These are phyloP conservation scores for Tetramorium parvispinum DNA, from an alignment of 1,140 invertebrate genomes.

Conservation along the genomic window DNA sequence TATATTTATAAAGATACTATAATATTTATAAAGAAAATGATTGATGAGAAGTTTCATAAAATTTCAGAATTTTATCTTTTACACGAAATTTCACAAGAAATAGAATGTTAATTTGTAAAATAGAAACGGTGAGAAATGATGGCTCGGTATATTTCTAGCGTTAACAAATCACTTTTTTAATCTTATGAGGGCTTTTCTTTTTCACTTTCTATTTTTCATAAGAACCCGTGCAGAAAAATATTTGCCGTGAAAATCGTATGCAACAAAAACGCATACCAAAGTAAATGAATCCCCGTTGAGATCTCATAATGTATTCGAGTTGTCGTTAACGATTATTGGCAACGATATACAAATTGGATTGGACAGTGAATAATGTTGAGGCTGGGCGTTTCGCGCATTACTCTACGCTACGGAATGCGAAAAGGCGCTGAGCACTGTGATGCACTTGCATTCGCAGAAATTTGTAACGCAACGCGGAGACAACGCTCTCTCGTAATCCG, in stretches of 20 bases:
- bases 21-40: no score
- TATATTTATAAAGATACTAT: no score
- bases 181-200: no score
- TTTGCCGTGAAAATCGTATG: conserved; percentile 55
- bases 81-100: no score
- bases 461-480: conserved; percentile 62
- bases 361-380: conserved; percentile 1
- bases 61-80: no score
- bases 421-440: conserved; percentile 63
- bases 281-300: background rate
- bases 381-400: background rate
- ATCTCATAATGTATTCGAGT: background rate
- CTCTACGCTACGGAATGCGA: conserved; percentile 50
- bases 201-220: background rate
- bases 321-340: conserved; percentile 3
- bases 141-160: no score
- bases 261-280: background rate
- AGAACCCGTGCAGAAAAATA: conserved; percentile 16
- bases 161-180: no score
- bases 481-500: conserved; percentile 59
- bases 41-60: no score
- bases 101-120: no score
- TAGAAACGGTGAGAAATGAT: no score
- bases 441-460: conserved; percentile 52
- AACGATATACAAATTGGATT: conserved; percentile 37